Percentiles rank a stretch among this genome's conserved stretches.
phyloP scores from a whole-genome alignment of 2,888 invertebrate species.

The Lycaena phlaeas region DNA sequence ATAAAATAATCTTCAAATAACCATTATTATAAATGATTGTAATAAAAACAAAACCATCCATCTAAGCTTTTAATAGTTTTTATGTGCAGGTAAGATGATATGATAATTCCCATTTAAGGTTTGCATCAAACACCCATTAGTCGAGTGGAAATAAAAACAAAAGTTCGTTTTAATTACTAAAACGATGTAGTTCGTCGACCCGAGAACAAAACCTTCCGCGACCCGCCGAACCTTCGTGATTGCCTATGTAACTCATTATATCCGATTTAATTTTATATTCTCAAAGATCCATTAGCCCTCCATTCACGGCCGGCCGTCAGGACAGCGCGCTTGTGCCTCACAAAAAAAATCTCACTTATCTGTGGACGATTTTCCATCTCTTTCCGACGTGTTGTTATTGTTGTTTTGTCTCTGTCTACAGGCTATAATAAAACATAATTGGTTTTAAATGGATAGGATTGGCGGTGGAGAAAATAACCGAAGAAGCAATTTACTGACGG shows the following conservation, averaged over 20 bases:
- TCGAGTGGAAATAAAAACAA: conserved; percentile 31
- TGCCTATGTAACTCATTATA: conserved; percentile 58
- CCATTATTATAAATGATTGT: no score
- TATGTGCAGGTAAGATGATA: conserved; percentile 12
- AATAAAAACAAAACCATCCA: conserved; percentile 12
- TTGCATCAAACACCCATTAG: conserved; percentile 27
- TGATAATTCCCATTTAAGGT: conserved; percentile 20
- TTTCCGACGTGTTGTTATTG: conserved; percentile 27
- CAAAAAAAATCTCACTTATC: conserved; percentile 36
- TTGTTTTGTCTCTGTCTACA: conserved; percentile 34
- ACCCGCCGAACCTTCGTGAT: conserved; percentile 43
- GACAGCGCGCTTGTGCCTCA: conserved; percentile 39
- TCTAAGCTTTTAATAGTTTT: conserved; percentile 12
- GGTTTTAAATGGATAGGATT: conserved; percentile 70
- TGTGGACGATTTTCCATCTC: conserved; percentile 33
- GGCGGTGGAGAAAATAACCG: conserved; percentile 49
- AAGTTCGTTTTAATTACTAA: conserved; percentile 48
- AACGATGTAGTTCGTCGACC: conserved; percentile 39
- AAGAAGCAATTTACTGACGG: conserved; percentile 48
- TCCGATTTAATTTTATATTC: conserved; percentile 61
- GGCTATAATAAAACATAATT: conserved; percentile 66
- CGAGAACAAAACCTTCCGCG: conserved; percentile 43
- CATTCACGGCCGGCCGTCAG: conserved; percentile 44
- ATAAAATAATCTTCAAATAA: no score
- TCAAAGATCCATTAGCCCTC: conserved; percentile 51